Evolutionary conservation across 30 jellyfish, hydroid and myxozoan species (phyloP).

Genomic region (Sanderia malayensis): DNA sequence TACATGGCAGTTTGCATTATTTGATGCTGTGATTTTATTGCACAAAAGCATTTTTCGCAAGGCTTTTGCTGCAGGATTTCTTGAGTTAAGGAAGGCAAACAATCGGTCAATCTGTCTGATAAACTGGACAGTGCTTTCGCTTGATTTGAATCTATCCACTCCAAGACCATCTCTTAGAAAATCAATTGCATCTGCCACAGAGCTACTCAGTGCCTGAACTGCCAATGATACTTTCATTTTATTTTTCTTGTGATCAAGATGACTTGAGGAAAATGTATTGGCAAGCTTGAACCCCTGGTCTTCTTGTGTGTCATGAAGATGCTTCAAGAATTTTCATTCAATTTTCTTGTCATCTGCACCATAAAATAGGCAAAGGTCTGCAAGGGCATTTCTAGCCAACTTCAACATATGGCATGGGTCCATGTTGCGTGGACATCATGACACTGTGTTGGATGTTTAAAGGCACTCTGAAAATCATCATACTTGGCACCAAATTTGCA

Average conservation of each 20-base stretch:
- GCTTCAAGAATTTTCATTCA: slow-evolving; percentile 14
- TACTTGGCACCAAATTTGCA: background rate
- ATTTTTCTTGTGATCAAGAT: slow-evolving; percentile 31
- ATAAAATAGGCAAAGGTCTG: slow-evolving; percentile 19
- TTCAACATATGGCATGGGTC: slow-evolving; percentile 70
- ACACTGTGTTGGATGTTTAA: slow-evolving; percentile 12
- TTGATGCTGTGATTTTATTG: slow-evolving; percentile 40
- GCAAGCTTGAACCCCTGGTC: slow-evolving; percentile 28
- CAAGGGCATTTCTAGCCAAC: slow-evolving; percentile 61
- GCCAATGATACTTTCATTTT: slow-evolving; percentile 56
- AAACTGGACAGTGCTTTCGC: slow-evolving; percentile 40
- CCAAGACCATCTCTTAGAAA: background rate
- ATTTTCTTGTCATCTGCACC: slow-evolving; percentile 11
- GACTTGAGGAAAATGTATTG: slow-evolving; percentile 16
- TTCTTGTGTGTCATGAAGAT: slow-evolving; percentile 23
- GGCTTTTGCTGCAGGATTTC: slow-evolving; percentile 45
- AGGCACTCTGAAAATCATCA: background rate
- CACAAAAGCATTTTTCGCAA: slow-evolving; percentile 19
- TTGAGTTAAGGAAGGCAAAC: slow-evolving; percentile 33
- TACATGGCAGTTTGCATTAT: slow-evolving; percentile 40
- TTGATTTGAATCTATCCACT: background rate
- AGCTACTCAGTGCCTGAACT: slow-evolving; percentile 37
- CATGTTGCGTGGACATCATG: slow-evolving; percentile 5
- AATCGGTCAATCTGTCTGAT: slow-evolving; percentile 19
- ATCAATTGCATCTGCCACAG: slow-evolving; percentile 41